Base-by-base conservation (phyloP, 2,888 invertebrate genomes). In the Chymomyza fuscimana region DNA sequence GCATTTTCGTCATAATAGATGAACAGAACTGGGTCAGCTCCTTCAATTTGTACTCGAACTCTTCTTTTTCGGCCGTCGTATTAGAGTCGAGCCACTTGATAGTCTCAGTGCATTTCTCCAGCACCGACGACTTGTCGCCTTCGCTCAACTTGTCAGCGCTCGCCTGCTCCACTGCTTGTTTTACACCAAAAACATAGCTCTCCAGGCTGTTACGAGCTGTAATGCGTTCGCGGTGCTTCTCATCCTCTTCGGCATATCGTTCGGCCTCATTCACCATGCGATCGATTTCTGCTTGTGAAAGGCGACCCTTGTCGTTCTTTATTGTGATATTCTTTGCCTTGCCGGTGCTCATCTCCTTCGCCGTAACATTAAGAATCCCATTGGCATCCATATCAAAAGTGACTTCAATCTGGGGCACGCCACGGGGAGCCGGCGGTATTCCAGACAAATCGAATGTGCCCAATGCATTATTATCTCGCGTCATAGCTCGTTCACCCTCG, bases 371-470 rank as follows among this genome's bases (percentile, higher is more conserved):
- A 76, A 99, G 93, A 92, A 98, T 98, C 89, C 98, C 98, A 92
- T 99, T 98, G 62, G 98, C 98, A 89, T 98, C 98, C 88, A 95
- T 94, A 66, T 91, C 90, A 90, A 96, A 96, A 54, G 96, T 96
- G 29, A 96, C 96, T 90, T 96, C 98, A 92, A 95, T 97, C 92
- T 94, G 97, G 77, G 94, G 97, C 77, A 95, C 97, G 90, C 95
- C 98, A 79, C 94, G 96, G 72, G 95, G 98, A 91, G 96, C 96
- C 16, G 98, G 98, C 4, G 98, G 98, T 89, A 98, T 75, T 19
- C 98, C 98, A 22, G 96, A 96, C 67, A 99, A 94, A 91, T 99
- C 98, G 92, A 99, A 99, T 91, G 97, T 98, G 72, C 99, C 99
- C 76, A 99, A 94, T 51, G 97, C 93, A 92, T 98, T 97, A 93